phyloP scores from a whole-genome alignment of 2,888 invertebrate species.

The Agrotis puta region DNA sequence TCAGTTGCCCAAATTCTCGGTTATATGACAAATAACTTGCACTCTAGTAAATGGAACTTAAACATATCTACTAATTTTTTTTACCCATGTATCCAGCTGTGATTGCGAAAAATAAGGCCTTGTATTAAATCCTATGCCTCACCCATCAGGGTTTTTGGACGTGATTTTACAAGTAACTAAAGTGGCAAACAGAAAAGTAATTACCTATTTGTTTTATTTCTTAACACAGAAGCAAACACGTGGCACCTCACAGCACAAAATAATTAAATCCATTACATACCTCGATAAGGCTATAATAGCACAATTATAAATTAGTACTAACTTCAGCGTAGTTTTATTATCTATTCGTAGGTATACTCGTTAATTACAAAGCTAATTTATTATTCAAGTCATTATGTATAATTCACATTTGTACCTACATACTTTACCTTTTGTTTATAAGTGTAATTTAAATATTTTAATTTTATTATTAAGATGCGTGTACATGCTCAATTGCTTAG shows the following conservation, averaged over 20 bases:
- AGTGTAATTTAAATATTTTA: slow-evolving; percentile 49
- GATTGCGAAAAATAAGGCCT: no score
- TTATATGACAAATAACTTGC: no score
- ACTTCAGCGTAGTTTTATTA: slow-evolving; percentile 45
- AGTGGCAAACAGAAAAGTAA: neutral
- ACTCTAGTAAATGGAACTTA: no score
- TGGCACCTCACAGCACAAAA: neutral
- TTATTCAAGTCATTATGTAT: slow-evolving; percentile 43
- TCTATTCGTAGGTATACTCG: slow-evolving; percentile 19
- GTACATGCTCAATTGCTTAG: slow-evolving; percentile 17
- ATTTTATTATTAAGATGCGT: slow-evolving; percentile 45
- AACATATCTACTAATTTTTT: no score
- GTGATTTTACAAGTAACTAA: no score
- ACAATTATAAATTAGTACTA: slow-evolving; percentile 59
- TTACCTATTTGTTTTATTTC: neutral
- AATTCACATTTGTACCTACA: slow-evolving; percentile 32
- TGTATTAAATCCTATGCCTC: no score
- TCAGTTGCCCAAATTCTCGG: no score
- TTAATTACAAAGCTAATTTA: slow-evolving; percentile 51
- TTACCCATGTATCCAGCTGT: no score
- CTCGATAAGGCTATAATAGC: slow-evolving; percentile 60
- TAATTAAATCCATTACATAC: slow-evolving; percentile 39
- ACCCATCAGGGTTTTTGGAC: no score
- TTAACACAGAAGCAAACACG: neutral
- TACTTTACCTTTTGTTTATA: slow-evolving; percentile 29